phyloP scores from a whole-genome alignment of 2,888 invertebrate genomes.

The Xestia c-nigrum region DNA sequence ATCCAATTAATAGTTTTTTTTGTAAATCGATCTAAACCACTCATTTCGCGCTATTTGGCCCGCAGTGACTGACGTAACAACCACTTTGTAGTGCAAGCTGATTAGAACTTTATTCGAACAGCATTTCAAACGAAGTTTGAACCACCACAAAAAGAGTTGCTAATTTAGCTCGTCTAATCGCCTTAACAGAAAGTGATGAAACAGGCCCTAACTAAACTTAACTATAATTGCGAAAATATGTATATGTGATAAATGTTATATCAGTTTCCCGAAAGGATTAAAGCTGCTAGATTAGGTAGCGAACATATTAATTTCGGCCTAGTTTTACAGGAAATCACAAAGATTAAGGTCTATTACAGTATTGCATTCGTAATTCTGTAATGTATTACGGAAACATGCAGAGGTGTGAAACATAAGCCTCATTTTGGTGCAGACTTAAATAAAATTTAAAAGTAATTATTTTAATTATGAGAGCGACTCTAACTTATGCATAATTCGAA shows the following conservation, averaged over 20 bases:
- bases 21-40: too few relatives aligned
- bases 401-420: slow-evolving; percentile 5
- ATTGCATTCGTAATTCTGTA: slow-evolving; percentile 19
- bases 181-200: not conserved
- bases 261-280: slow-evolving; percentile 33
- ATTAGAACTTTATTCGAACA: too few relatives aligned
- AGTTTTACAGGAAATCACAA: slow-evolving; percentile 32
- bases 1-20: too few relatives aligned
- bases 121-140: too few relatives aligned
- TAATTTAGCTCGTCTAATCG: too few relatives aligned
- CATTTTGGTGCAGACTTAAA: slow-evolving; percentile 4
- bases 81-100: too few relatives aligned
- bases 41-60: too few relatives aligned
- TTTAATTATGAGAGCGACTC: slow-evolving; percentile 4
- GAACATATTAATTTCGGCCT: slow-evolving; percentile 21
- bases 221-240: slow-evolving; percentile 14
- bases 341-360: slow-evolving; percentile 23
- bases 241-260: not conserved
- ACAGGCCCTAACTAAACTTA: not conserved
- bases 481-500: slow-evolving; percentile 14
- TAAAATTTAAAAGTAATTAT: slow-evolving; percentile 7
- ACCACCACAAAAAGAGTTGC: too few relatives aligned
- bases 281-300: slow-evolving; percentile 3
- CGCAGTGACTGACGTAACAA: too few relatives aligned
- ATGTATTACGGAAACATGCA: slow-evolving; percentile 10